Conservation (phyloP, 2,888 invertebrate species). For the Seira ritae region DNA sequence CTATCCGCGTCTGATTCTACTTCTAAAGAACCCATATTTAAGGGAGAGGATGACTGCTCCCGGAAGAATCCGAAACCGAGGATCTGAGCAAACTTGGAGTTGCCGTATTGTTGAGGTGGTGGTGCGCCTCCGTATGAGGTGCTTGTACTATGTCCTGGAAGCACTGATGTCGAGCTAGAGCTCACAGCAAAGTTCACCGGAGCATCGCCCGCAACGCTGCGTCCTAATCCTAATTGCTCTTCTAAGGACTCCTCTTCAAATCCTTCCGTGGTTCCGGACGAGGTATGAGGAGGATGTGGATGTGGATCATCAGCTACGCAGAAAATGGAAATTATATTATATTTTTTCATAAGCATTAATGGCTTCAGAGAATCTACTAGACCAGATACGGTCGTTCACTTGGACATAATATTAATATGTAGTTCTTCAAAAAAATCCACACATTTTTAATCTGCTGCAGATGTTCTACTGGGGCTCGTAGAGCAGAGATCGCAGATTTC, state of each 20-base stretch:
- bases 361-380: too few species aligned
- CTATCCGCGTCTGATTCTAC: conserved; percentile 35
- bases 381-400: too few species aligned
- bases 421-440: too few species aligned
- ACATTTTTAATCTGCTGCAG: too few species aligned
- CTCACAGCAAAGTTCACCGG: conserved; percentile 41
- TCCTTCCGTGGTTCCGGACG: background rate
- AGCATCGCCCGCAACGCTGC: conserved; percentile 29
- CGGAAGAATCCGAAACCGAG: conserved; percentile 65
- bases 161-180: conserved; percentile 31
- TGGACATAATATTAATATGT: too few species aligned
- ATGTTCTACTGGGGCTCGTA: too few species aligned
- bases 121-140: background rate
- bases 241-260: conserved; percentile 62
- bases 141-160: background rate
- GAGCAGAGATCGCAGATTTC: too few species aligned
- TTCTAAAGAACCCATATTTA: conserved; percentile 62
- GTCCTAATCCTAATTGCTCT: conserved; percentile 59
- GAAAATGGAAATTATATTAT: too few species aligned
- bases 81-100: conserved; percentile 71
- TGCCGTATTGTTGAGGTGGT: conserved; percentile 36
- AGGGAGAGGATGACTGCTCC: conserved; percentile 52
- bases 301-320: conserved; percentile 29
- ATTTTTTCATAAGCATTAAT: too few species aligned
- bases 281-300: background rate